Conservation (phyloP, 2,113 vertebrate genomes). For the Alaudala cheleensis region DNA sequence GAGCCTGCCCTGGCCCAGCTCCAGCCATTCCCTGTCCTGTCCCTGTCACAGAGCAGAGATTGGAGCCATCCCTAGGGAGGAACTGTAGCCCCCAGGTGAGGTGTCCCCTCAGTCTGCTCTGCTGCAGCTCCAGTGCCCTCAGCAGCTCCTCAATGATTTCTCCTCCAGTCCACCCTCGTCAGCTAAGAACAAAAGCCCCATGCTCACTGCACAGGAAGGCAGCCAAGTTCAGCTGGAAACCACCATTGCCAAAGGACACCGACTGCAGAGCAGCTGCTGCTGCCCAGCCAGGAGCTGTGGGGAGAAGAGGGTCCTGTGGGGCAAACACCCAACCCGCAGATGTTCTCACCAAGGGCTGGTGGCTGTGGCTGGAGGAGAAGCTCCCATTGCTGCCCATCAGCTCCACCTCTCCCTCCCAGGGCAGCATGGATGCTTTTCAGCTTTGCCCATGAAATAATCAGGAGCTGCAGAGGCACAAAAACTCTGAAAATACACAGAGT, state of each 20-base stretch:
- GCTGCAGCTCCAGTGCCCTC: not conserved
- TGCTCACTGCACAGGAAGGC: not conserved
- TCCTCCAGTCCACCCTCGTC: not conserved
- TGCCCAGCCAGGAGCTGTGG: not conserved
- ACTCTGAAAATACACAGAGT: not conserved
- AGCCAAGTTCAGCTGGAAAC: not conserved
- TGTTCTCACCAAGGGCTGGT: not conserved
- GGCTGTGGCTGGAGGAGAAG: not conserved
- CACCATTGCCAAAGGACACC: not conserved
- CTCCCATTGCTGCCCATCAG: not conserved
- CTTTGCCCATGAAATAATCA: not conserved
- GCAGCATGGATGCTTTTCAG: not conserved
- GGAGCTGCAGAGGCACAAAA: not conserved
- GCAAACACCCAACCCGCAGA: not conserved
- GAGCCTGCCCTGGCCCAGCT: not conserved
- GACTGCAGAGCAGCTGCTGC: not conserved
- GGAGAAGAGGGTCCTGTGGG: not conserved
- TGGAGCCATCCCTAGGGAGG: accelerated
- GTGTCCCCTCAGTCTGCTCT: not conserved
- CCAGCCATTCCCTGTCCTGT: not conserved
- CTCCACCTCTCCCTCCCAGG: not conserved
- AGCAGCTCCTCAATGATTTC: not conserved
- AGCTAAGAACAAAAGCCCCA: not conserved
- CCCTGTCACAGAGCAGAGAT: not conserved
- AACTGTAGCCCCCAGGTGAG: not conserved